These are phyloP conservation scores for Propsilocerus akamusi DNA, from an alignment of 1,140 invertebrate species.

Conservation along the genomic window DNA sequence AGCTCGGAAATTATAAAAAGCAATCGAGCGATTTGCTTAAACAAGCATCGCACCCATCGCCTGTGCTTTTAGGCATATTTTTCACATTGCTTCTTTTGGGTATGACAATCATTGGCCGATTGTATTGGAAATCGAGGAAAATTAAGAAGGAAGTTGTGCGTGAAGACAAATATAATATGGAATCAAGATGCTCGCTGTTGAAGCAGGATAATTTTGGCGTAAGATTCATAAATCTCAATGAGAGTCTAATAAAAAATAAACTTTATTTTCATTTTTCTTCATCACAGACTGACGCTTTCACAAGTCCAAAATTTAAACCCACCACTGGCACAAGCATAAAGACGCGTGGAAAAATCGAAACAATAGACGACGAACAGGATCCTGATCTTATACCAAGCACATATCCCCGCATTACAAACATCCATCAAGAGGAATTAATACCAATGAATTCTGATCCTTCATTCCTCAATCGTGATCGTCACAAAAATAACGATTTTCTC, in stretches of 20 bases:
- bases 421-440: slow-evolving; percentile 2
- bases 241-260: background rate
- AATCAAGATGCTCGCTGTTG: background rate
- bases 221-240: background rate
- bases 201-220: slow-evolving; percentile 1
- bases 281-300: background rate
- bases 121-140: background rate
- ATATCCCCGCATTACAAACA: background rate
- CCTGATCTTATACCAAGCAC: background rate
- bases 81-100: background rate
- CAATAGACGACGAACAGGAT: background rate
- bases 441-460: slow-evolving; percentile 2
- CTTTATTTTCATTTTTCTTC: background rate
- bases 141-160: background rate
- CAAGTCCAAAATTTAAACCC: background rate
- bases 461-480: background rate
- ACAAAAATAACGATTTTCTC: background rate
- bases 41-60: background rate
- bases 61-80: background rate
- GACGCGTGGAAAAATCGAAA: background rate
- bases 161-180: background rate
- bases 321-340: background rate
- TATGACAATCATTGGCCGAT: background rate
- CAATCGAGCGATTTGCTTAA: background rate
- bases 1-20: background rate